Evolutionary conservation across 2,888 invertebrate species (phyloP), one percentile per base, ranked within the genome.

Genomic region (Scotopteryx bipunctaria): DNA sequence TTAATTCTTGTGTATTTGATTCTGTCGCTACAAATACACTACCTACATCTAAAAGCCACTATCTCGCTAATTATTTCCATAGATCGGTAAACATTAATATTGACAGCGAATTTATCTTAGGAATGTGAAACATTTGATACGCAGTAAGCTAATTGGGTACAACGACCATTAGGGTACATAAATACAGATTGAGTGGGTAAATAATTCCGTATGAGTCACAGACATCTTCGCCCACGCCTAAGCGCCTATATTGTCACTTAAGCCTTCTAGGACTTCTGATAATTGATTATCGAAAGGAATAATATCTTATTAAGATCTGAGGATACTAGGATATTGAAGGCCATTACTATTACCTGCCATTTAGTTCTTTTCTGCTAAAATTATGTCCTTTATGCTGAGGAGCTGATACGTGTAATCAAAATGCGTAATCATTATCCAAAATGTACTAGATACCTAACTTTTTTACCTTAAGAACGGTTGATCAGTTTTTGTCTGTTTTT

Each of bases 211-310:
- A 57, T 62, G 68, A 66, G 45, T 76, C 76, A n/a, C n/a, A 76
- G 59, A 59, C 42, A 66, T 68, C 59, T 66, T 62, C 73, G 69
- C 79, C 78, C 73, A 79, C 78, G 62, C 59, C 59, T 64, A 51
- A 47, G 55, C 61, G 55, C 58, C 53, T 35, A 37, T 33, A 32
- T 27, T 31, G 36, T 41, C 40, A 45, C 27, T 45, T 29, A 17
- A 6, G 6, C 17, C 37, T 11, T 31, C 14, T 21, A 37, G 15
- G 9, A 9, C 31, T 38, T 11, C 13, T 21, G 32, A 32, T 32
- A n/a, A n/a, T n/a, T n/a, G n/a, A n/a, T n/a, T n/a, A n/a, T 25
- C 8, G 32, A 33, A 40, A 38, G 32, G 32, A 38, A 27, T 16
- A 46, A 25, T 29, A 21, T 16, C 37, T 15, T 37, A 32, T 23